phyloP scores from a whole-genome alignment of 2,797 vertebrate species.

The Sebastes cheni region DNA sequence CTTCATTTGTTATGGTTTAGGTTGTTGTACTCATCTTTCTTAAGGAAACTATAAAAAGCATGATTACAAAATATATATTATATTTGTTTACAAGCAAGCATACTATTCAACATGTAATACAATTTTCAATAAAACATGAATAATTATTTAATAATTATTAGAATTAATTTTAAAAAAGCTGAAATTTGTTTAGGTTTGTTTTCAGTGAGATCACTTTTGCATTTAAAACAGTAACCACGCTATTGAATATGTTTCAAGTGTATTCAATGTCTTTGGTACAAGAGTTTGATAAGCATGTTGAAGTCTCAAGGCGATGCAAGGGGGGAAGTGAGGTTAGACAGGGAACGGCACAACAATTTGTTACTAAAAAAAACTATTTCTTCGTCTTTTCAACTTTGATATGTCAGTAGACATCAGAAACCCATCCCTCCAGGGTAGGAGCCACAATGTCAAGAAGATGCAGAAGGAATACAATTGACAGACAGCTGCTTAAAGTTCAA shows the following conservation, averaged over 20 bases:
- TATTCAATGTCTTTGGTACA: not conserved
- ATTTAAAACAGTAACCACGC: not conserved
- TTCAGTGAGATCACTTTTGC: not conserved
- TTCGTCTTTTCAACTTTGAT: slow-evolving; percentile 44
- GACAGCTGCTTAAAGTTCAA: slow-evolving; percentile 47
- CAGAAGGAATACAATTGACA: slow-evolving; percentile 33
- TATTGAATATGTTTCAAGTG: not conserved
- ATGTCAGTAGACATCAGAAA: slow-evolving; percentile 33
- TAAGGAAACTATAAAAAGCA: too few relatives aligned
- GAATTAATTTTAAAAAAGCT: too few relatives aligned
- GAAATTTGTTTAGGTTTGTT: not conserved
- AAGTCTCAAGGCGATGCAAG: not conserved
- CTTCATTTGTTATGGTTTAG: too few relatives aligned
- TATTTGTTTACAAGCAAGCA: too few relatives aligned
- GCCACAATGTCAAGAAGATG: slow-evolving; percentile 45
- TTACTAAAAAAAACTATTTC: slow-evolving; percentile 42
- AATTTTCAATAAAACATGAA: too few relatives aligned
- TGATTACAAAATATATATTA: too few relatives aligned
- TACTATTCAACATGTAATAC: too few relatives aligned
- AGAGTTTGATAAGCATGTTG: not conserved
- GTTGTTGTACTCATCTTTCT: too few relatives aligned
- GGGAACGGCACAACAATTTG: not conserved
- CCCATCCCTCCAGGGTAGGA: slow-evolving; percentile 40
- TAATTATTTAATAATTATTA: too few relatives aligned
- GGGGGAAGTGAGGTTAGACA: slow-evolving; percentile 1